phyloP scores from a whole-genome alignment of 2,797 vertebrate genomes.

The Pempheris klunzingeri region DNA sequence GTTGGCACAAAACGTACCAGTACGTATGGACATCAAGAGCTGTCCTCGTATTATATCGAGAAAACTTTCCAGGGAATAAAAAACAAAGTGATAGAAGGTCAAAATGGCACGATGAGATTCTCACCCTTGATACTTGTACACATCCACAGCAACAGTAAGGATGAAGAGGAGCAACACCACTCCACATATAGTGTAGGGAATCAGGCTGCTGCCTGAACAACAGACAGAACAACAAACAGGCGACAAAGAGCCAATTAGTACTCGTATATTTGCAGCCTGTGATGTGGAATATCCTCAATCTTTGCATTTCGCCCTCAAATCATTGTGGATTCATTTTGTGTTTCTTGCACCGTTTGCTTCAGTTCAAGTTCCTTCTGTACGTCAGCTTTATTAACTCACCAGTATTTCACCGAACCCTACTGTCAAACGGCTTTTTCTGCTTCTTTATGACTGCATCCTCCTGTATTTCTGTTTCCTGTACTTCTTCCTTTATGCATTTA shows the following conservation, averaged over 20 bases:
- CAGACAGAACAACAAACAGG: no score
- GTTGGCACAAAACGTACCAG: neutral
- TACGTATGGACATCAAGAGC: no score
- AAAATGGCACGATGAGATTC: neutral
- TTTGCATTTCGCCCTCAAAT: no score
- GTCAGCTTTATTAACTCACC: neutral
- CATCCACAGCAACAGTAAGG: slow-evolving; percentile 23
- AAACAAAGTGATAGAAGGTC: neutral
- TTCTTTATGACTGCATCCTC: neutral
- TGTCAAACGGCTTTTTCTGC: neutral
- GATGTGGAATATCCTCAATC: neutral
- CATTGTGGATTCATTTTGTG: no score
- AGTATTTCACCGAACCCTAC: neutral
- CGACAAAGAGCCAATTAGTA: no score
- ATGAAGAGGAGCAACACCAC: slow-evolving; percentile 29
- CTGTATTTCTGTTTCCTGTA: no score
- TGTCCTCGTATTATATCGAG: neutral
- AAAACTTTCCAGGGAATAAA: neutral
- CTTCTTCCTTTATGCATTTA: neutral
- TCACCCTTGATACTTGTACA: slow-evolving; percentile 50
- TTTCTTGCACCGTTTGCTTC: no score
- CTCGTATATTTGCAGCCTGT: no score
- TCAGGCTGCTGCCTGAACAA: neutral
- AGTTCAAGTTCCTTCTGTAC: neutral
- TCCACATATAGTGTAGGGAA: slow-evolving; percentile 35